These are phyloP conservation scores for Paramormyrops hopkinsi DNA, from an alignment of 2,797 vertebrate genomes.

Conservation along the genomic window DNA sequence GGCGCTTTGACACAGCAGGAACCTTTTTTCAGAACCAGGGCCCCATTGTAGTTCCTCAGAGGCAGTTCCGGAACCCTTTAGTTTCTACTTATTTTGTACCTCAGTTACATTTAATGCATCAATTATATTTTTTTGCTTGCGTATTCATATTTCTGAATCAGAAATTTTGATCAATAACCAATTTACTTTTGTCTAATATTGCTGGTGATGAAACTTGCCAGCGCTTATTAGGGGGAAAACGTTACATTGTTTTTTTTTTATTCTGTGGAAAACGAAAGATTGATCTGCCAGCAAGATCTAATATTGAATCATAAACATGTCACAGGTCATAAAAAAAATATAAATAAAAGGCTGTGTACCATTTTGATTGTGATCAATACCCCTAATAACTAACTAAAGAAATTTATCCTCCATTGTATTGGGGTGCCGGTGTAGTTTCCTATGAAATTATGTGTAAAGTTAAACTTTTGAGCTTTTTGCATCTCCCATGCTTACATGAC, in stretches of 20 bases:
- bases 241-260: background rate
- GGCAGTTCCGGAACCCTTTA: background rate
- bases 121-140: background rate
- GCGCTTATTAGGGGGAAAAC: background rate
- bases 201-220: background rate
- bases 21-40: background rate
- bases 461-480: background rate
- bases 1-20: background rate
- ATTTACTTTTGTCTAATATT: background rate
- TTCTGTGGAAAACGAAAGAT: background rate
- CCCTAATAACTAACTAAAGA: background rate
- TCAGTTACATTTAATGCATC: background rate
- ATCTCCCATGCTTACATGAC: background rate
- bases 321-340: background rate
- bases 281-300: background rate
- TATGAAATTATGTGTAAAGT: background rate
- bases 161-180: background rate
- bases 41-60: background rate
- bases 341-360: background rate
- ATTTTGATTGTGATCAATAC: background rate
- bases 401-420: background rate
- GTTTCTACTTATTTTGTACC: background rate
- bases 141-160: background rate
- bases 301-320: background rate
- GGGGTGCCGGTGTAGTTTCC: background rate